Conservation (phyloP, 1,140 invertebrate species). For the Orchestia grillus region DNA sequence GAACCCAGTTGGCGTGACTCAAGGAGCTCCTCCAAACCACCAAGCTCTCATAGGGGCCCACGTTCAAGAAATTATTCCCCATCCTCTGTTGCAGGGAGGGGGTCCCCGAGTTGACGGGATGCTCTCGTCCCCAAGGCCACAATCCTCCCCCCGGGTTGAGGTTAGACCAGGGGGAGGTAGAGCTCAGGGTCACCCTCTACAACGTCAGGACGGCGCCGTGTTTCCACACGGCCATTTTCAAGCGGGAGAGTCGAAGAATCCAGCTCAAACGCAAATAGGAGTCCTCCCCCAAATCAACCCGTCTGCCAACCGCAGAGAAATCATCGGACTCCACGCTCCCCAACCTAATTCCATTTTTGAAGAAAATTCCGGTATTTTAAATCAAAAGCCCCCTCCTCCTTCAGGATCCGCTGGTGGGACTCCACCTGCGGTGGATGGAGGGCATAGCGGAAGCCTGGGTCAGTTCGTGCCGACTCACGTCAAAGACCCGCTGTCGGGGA, state of each 20-base stretch:
- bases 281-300: conserved; percentile 11
- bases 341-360: conserved; percentile 46
- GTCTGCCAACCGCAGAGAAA: conserved; percentile 7
- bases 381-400: background rate
- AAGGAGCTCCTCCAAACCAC: conserved; percentile 46
- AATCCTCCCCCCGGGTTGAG: background rate
- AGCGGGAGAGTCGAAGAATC: background rate
- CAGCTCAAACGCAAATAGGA: background rate
- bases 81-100: conserved; percentile 16
- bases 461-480: conserved; percentile 15
- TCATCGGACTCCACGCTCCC: background rate
- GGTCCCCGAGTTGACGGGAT: background rate
- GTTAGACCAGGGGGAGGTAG: background rate
- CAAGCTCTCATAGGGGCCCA: conserved; percentile 60
- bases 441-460: background rate
- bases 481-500: background rate
- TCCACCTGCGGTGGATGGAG: background rate
- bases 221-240: background rate
- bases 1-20: conserved; percentile 12
- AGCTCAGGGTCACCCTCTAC: background rate
- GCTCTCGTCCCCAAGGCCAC: background rate
- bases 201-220: background rate
- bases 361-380: conserved; percentile 14
- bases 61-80: conserved; percentile 54
- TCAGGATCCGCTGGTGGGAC: background rate